These are phyloP conservation scores for Vulpes lagopus DNA, from an alignment of 2,113 vertebrate genomes.

Conservation along the genomic window DNA sequence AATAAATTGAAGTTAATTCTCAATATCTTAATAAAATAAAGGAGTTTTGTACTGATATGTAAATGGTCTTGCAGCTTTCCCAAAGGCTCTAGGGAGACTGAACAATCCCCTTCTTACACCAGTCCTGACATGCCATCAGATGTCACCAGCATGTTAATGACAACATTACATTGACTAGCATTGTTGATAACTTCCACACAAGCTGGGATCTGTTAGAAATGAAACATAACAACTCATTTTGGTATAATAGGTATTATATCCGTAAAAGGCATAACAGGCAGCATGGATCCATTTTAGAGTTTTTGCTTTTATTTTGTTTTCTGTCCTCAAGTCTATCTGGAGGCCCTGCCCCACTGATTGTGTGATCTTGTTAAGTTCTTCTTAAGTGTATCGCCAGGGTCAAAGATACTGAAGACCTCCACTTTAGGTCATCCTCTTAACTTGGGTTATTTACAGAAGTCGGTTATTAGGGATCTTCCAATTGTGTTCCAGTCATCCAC, in stretches of 20 bases:
- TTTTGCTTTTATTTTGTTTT: slow-evolving; percentile 71
- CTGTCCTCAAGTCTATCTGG: slow-evolving; percentile 81
- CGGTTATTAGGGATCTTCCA: slow-evolving; percentile 28
- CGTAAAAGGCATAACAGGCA: slow-evolving; percentile 83
- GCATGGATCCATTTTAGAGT: slow-evolving; percentile 77
- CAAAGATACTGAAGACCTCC: slow-evolving; percentile 68
- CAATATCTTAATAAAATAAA: slow-evolving; percentile 86
- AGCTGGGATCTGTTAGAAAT: slow-evolving; percentile 78
- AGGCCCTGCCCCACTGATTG: slow-evolving; percentile 75
- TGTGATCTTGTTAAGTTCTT: slow-evolving; percentile 76
- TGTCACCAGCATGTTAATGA: slow-evolving; percentile 78
- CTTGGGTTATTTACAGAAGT: slow-evolving; percentile 74
- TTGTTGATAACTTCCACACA: slow-evolving; percentile 46
- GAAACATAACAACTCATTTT: slow-evolving; percentile 52
- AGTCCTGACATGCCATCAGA: slow-evolving; percentile 74
- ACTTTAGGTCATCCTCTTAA: slow-evolving; percentile 74
- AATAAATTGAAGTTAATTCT: slow-evolving; percentile 85
- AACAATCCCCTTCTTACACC: slow-evolving; percentile 73
- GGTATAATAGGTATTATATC: slow-evolving; percentile 75
- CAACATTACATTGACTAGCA: slow-evolving; percentile 76
- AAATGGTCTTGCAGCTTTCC: slow-evolving; percentile 88
- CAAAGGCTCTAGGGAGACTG: slow-evolving; percentile 81
- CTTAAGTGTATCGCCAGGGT: slow-evolving; percentile 60
- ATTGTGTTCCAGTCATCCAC: slow-evolving; percentile 65
- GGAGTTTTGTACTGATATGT: slow-evolving; percentile 85